phyloP scores from a whole-genome alignment of 2,797 vertebrate genomes.

The Platalea minor region DNA sequence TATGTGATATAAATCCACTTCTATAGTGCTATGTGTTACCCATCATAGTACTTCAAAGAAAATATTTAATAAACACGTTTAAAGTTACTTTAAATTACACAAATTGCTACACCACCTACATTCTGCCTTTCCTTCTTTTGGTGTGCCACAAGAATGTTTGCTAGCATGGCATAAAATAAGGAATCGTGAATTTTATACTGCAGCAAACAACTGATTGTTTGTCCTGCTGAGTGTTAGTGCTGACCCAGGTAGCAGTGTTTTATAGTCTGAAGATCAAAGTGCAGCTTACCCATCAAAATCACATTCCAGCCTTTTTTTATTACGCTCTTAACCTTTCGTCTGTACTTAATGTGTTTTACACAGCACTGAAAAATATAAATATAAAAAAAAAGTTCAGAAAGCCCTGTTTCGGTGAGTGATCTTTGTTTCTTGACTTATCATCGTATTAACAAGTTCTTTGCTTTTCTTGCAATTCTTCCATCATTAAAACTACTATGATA shows the following conservation, averaged over 20 bases:
- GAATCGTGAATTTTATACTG: not conserved
- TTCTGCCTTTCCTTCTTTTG: not conserved
- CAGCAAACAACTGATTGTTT: not conserved
- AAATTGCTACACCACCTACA: not conserved
- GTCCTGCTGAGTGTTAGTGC: not conserved
- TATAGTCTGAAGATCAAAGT: conserved; percentile 23
- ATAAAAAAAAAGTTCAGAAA: not conserved
- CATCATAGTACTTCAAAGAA: not conserved
- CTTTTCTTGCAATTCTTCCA: not conserved
- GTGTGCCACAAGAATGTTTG: not conserved
- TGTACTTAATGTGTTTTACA: conserved; percentile 2
- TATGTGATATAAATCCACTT: not conserved
- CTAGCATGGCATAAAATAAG: not conserved
- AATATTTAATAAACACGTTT: not conserved
- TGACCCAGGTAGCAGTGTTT: conserved; percentile 14
- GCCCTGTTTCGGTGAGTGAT: not conserved
- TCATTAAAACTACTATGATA: not conserved
- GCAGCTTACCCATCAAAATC: conserved; percentile 28
- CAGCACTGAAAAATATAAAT: conserved; percentile 9
- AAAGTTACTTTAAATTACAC: not conserved
- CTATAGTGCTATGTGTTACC: not conserved
- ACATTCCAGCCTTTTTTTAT: conserved; percentile 12
- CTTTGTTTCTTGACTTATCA: not conserved
- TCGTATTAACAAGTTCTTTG: not conserved
- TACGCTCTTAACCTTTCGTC: conserved; percentile 41